phyloP scores from a whole-genome alignment of 2,888 invertebrate species.

The Drosophila anceps region DNA sequence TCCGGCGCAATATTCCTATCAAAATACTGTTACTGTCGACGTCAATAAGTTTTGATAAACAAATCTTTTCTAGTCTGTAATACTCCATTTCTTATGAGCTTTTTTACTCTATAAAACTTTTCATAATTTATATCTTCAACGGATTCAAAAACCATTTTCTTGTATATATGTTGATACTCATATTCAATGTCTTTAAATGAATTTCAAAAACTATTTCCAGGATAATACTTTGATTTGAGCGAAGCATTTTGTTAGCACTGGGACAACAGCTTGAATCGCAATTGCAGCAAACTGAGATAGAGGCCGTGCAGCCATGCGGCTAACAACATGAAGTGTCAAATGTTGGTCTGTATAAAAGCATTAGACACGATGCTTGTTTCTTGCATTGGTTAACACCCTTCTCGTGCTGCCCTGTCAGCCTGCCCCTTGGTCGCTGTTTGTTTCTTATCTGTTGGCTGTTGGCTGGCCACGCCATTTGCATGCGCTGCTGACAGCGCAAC shows the following conservation, averaged over 20 bases:
- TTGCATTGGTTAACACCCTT: constrained; percentile 33
- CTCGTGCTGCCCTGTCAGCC: constrained; percentile 12
- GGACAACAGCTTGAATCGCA: background rate
- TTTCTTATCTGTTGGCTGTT: constrained; percentile 55
- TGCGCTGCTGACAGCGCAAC: constrained; percentile 77
- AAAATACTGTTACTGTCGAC: too few relatives aligned
- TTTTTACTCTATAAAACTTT: background rate
- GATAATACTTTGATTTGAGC: background rate
- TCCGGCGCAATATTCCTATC: too few relatives aligned
- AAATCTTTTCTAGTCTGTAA: too few relatives aligned
- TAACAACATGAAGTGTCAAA: constrained; percentile 70
- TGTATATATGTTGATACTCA: background rate
- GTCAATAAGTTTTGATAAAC: too few relatives aligned
- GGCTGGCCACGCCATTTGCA: constrained; percentile 76
- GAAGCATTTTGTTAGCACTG: background rate
- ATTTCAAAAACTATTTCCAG: background rate
- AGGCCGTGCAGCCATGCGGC: background rate
- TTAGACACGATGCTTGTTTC: constrained; percentile 70
- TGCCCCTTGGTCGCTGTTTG: constrained; percentile 15
- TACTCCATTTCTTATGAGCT: background rate
- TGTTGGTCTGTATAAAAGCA: constrained; percentile 63
- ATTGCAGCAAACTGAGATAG: constrained; percentile 3
- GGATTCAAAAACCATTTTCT: background rate
- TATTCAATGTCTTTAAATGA: background rate
- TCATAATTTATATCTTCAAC: background rate